Evolutionary conservation across 2,888 invertebrate species (phyloP), one percentile per base, ranked within the genome.

Genomic region (Drosophila mettleri): DNA sequence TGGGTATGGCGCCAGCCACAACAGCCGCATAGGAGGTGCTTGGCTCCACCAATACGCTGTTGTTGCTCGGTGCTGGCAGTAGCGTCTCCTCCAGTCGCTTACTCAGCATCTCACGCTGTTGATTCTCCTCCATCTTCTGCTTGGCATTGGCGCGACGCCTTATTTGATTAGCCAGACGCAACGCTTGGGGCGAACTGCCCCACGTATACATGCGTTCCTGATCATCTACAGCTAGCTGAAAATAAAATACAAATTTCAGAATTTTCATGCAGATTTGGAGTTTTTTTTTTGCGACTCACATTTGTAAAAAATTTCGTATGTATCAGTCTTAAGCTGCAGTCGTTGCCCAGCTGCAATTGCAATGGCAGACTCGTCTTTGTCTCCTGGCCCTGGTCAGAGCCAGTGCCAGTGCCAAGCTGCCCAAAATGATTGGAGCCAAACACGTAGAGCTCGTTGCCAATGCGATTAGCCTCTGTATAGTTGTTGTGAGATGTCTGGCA

Each of bases 361-460:
- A 94, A 91, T 55, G 93, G 93, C 75, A 79, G 88, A 90, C 75
- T 91, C 78, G 73, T 92, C 88, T 88, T 93, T 61, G 88, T 86
- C 10, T 75, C 74, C 29, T 67, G 66, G 16, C 9, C 16, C 62
- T 81, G 84, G 38, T 78, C 68, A 33, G 55, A 33, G n/a, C n/a
- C n/a, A 53, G 43, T 92, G 3, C 95, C 95, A 38, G 95, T 92
- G 39, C 98, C 98, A 33, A 98, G 93, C 90, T 98, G 98, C 0
- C 98, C 98, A 92, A 95, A 97, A 52, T 94, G 94, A 90, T 97
- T 97, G 55, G 96, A 96, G 3, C 98, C 98, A 93, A 97, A 96
- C 0, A 96, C 94, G 92, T 96, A 98, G 9, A 98, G 93, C 58
- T 90, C 90, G 16, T 85, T 90, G 12, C 74, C 72, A 63, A 36